phyloP scores from a whole-genome alignment of 2,888 invertebrate genomes.

The Lysandra bellargus region DNA sequence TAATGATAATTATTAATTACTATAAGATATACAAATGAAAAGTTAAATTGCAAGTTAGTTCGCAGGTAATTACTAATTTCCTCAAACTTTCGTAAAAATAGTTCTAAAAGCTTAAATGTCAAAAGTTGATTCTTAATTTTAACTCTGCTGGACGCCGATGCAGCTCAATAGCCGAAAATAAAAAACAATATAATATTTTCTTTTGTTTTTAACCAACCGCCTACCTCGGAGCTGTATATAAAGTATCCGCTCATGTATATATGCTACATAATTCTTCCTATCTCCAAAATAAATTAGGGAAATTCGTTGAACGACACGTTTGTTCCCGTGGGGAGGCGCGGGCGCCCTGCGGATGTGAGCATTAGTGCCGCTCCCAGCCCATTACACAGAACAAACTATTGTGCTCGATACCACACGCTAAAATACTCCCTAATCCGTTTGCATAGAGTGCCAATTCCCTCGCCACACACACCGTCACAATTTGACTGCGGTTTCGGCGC shows the following conservation, averaged over 20 bases:
- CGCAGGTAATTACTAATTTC: not conserved
- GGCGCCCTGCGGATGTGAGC: conserved; percentile 54
- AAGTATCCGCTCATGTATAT: conserved; percentile 34
- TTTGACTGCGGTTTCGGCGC: conserved; percentile 43
- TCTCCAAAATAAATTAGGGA: conserved; percentile 47
- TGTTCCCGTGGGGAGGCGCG: conserved; percentile 40
- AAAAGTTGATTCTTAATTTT: too few relatives aligned
- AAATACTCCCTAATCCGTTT: not conserved
- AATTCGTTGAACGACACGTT: conserved; percentile 43
- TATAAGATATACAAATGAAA: not conserved
- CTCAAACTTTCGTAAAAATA: not conserved
- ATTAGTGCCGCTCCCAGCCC: conserved; percentile 54
- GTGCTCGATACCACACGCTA: conserved; percentile 22
- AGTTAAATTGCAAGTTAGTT: not conserved
- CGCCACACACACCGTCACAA: conserved; percentile 34
- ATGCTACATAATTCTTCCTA: conserved; percentile 40
- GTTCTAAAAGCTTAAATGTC: too few relatives aligned
- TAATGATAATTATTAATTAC: not conserved
- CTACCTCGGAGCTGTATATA: not conserved
- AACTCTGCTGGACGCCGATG: too few relatives aligned
- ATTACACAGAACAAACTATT: conserved; percentile 47
- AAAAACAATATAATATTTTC: not conserved
- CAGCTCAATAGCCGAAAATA: not conserved
- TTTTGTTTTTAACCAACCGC: not conserved
- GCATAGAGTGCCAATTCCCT: conserved; percentile 27